phyloP scores from a whole-genome alignment of 2,888 invertebrate genomes.

The Drosophila borealis region DNA sequence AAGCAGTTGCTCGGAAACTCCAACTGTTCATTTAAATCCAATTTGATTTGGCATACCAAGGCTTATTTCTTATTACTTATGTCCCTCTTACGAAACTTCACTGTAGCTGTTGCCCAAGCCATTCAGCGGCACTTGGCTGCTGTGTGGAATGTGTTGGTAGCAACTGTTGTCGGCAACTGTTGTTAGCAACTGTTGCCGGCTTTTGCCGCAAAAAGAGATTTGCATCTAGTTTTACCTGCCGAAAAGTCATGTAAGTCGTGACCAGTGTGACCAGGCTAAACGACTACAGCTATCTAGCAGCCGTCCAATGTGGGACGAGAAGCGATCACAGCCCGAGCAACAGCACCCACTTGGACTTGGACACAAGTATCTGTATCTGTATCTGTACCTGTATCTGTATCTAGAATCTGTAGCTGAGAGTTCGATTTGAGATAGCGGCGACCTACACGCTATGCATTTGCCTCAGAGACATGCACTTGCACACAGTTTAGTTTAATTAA shows the following conservation, averaged over 20 bases:
- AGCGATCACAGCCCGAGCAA: constrained; percentile 3
- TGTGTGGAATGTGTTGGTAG: constrained; percentile 24
- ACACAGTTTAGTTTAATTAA: constrained; percentile 72
- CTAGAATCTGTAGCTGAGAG: constrained; percentile 18
- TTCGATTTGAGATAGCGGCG: constrained; percentile 20
- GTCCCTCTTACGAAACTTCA: constrained; percentile 3
- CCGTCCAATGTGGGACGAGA: constrained; percentile 42
- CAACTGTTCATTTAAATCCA: too few relatives aligned
- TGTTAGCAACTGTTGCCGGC: constrained; percentile 45
- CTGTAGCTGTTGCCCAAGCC: constrained; percentile 31
- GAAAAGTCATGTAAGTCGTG: constrained; percentile 70
- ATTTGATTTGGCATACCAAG: too few relatives aligned
- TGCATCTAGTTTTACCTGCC: constrained; percentile 63
- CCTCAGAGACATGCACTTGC: constrained; percentile 21
- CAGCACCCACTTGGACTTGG: constrained; percentile 15
- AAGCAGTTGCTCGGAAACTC: too few relatives aligned
- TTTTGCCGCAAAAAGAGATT: constrained; percentile 49
- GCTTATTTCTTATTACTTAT: not conserved
- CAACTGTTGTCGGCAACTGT: constrained; percentile 1
- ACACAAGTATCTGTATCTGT: constrained; percentile 1
- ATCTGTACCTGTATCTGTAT: constrained; percentile 23
- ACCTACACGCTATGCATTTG: constrained; percentile 37
- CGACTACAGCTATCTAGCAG: not conserved
- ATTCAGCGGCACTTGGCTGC: constrained; percentile 23
- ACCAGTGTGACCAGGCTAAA: constrained; percentile 40